Base-by-base conservation (phyloP, 2,888 invertebrate species). In the Hoplodrina ambigua region DNA sequence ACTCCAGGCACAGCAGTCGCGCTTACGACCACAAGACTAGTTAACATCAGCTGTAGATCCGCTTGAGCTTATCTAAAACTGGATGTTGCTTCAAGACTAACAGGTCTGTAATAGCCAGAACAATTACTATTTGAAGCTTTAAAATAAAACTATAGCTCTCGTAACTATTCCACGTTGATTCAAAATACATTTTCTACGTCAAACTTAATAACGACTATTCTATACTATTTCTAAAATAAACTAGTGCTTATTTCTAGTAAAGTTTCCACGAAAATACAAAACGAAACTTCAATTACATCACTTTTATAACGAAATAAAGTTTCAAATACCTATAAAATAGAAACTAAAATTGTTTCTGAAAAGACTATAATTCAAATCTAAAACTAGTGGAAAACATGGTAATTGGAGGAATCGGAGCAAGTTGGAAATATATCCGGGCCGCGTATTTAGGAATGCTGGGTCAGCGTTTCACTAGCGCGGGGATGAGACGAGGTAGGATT, bases 341-440 rank as follows among this genome's bases (percentile, higher is more conserved):
- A 69, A 61, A 60, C 62, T 46, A 19, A 62, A 55, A 54, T 33
- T 1, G 56, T 63, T 65, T 62, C 56, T 52, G 19, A 70, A 63
- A 62, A 20, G 33, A 53, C 58, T 59, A 62, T 76, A 72, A 79
- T 73, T 80, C 20, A 70, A 80, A 73, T 66, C 19, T 76, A 13
- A 69, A 75, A 71, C 57, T 68, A 62, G 66, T 46, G 30, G 68
- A 69, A 76, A 83, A 79, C 74, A 75, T 64, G 62, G 61, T 80
- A 75, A 76, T 85, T 83, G 71, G 69, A 64, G 73, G 56, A 65
- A 79, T 66, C 54, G n/a, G 63, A 17, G 54, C 56, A 64, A 66
- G 62, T 66, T 74, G 68, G 66, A 78, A 78, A 85, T 74, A 75
- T 59, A 75, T 73, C 74, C 58, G 41, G 56, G 61, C 13, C 8